phyloP scores from a whole-genome alignment of 2,113 vertebrate genomes.

The Protomyctophum bolini region DNA sequence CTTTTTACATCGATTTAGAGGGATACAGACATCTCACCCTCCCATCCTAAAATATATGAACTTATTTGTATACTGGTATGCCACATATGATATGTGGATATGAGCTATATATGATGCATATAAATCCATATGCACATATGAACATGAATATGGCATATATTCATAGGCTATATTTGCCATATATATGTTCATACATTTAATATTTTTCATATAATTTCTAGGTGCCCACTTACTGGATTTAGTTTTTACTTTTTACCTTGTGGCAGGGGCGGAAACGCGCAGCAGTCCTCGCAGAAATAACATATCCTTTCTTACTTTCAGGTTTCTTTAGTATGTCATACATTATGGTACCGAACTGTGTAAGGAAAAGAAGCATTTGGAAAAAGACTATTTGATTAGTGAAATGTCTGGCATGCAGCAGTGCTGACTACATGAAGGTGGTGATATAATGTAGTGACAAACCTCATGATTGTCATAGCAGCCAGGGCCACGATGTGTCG shows the following conservation, averaged over 20 bases:
- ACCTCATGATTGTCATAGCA: slow-evolving; percentile 78
- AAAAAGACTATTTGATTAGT: background rate
- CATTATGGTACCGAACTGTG: slow-evolving; percentile 72
- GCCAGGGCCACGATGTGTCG: slow-evolving; percentile 76
- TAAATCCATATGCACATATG: too few relatives aligned
- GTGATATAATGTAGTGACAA: background rate
- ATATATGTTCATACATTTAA: too few relatives aligned
- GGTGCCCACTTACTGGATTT: too few relatives aligned
- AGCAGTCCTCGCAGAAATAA: slow-evolving; percentile 82
- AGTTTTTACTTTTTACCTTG: slow-evolving; percentile 10
- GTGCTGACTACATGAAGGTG: background rate
- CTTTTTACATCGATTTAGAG: too few relatives aligned
- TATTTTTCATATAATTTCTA: too few relatives aligned
- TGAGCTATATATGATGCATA: too few relatives aligned
- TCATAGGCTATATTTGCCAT: too few relatives aligned
- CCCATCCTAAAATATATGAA: too few relatives aligned
- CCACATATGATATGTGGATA: too few relatives aligned
- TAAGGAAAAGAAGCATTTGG: background rate
- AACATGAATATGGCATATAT: too few relatives aligned
- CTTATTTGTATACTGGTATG: too few relatives aligned
- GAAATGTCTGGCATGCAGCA: background rate
- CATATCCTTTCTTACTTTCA: slow-evolving; percentile 82
- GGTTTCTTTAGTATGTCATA: slow-evolving; percentile 71
- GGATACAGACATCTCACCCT: too few relatives aligned
- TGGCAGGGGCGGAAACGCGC: slow-evolving; percentile 63